Evolutionary conservation across 2,797 vertebrate genomes (phyloP).

Genomic region (Trichosurus vulpecula): DNA sequence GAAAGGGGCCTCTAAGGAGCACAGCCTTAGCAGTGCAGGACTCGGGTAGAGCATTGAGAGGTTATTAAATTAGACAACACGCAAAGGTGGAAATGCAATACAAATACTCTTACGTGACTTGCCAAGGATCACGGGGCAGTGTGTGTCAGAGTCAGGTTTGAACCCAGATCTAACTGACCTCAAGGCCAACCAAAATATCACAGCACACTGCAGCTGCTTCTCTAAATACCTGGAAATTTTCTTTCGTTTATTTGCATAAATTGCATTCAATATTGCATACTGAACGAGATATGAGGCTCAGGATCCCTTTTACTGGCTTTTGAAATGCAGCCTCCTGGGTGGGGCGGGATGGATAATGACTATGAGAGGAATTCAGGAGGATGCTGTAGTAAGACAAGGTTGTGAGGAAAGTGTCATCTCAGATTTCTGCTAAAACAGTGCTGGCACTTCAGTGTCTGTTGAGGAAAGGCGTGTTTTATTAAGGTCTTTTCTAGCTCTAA

Average conservation of each 20-base stretch:
- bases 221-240: neutral
- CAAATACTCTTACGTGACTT: neutral
- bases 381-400: neutral
- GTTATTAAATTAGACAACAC: neutral
- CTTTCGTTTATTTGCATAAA: neutral
- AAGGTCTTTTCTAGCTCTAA: neutral
- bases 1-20: neutral
- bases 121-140: neutral
- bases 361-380: neutral
- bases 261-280: too few relatives aligned
- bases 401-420: neutral
- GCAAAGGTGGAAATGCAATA: neutral
- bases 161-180: neutral
- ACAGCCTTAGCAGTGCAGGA: neutral
- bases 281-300: neutral
- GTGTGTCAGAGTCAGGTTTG: neutral
- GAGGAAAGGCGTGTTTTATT: neutral
- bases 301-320: neutral
- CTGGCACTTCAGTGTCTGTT: neutral
- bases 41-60: neutral
- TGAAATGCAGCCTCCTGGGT: neutral
- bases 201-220: fast-evolving
- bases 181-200: neutral
- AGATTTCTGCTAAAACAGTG: neutral
- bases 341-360: too few relatives aligned